Conservation (phyloP, 2,888 invertebrate genomes). For the Camptogramma bilineatum region DNA sequence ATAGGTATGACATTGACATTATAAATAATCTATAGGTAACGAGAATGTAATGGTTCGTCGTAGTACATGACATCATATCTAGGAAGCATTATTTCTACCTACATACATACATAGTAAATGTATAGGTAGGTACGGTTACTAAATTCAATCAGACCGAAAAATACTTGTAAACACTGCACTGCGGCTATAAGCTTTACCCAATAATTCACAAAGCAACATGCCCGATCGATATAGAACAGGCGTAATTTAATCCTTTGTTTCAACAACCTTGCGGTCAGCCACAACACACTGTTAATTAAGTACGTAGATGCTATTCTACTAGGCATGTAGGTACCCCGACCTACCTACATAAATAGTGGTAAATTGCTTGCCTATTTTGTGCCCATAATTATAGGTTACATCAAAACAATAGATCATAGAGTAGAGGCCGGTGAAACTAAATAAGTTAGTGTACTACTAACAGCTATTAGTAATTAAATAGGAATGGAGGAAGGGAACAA, state of each 20-base stretch:
- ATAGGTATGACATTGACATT: too few relatives aligned
- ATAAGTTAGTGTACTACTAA: background rate
- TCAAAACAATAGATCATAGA: background rate
- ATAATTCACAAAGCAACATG: slow-evolving; percentile 7
- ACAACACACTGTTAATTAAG: slow-evolving; percentile 26
- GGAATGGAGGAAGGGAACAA: too few relatives aligned
- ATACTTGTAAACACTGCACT: background rate
- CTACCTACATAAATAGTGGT: background rate
- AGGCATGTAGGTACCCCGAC: background rate
- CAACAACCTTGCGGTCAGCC: slow-evolving; percentile 49
- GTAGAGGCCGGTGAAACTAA: background rate
- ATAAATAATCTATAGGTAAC: too few relatives aligned
- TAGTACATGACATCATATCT: too few relatives aligned
- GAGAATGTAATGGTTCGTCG: too few relatives aligned
- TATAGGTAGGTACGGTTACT: too few relatives aligned
- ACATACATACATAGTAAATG: too few relatives aligned
- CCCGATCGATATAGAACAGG: slow-evolving; percentile 32
- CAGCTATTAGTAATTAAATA: too few relatives aligned
- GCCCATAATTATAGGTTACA: background rate
- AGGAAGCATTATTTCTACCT: too few relatives aligned
- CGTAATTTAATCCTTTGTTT: slow-evolving; percentile 50
- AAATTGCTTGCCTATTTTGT: background rate
- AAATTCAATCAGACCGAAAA: too few relatives aligned
- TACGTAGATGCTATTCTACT: background rate
- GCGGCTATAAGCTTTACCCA: background rate